Percentiles rank a stretch among this genome's conserved stretches.
These are phyloP conservation scores for Agelas oroides DNA, from an alignment of 37 sponge, comb jelly and placozoan species.

Conservation along the genomic window DNA sequence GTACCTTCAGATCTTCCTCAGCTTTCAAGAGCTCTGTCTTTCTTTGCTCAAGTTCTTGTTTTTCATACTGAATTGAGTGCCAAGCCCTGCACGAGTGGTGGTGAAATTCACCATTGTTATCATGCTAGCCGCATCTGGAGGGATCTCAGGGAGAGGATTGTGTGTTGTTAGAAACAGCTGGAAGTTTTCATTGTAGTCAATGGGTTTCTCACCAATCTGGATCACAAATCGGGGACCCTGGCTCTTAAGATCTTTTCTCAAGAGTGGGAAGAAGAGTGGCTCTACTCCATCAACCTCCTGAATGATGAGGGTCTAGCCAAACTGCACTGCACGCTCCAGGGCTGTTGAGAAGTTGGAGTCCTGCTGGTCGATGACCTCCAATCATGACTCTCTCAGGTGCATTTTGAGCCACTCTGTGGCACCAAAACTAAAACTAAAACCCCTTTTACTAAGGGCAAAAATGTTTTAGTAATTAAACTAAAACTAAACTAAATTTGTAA, in stretches of 20 bases:
- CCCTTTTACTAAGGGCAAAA: no score
- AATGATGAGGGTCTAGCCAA: slow-evolving; percentile 96
- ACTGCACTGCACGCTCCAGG: slow-evolving; percentile 94
- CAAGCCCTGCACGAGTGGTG: slow-evolving; percentile 91
- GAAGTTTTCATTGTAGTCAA: slow-evolving; percentile 96
- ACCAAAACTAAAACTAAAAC: no score
- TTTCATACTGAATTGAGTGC: slow-evolving; percentile 92
- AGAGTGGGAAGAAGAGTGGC: slow-evolving; percentile 89
- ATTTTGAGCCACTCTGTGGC: slow-evolving; percentile 93
- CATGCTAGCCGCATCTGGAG: slow-evolving; percentile 72
- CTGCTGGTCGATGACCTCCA: slow-evolving; percentile 92
- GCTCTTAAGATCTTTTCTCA: slow-evolving; percentile 85
- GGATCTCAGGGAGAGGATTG: slow-evolving; percentile 84
- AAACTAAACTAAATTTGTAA: no score
- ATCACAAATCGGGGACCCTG: slow-evolving; percentile 91
- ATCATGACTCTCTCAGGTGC: slow-evolving; percentile 77
- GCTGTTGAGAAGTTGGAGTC: slow-evolving; percentile 93
- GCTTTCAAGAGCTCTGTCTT: slow-evolving; percentile 86
- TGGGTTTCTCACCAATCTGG: slow-evolving; percentile 91
- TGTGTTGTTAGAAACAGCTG: slow-evolving; percentile 87
- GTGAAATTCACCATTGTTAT: slow-evolving; percentile 93
- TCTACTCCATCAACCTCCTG: slow-evolving; percentile 97
- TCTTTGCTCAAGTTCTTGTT: slow-evolving; percentile 93
- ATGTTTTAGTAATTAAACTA: no score
- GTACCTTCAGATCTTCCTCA: slow-evolving; percentile 90